Evolutionary conservation across 1,140 invertebrate genomes (phyloP).

Genomic region (Brachystomella parvula): DNA sequence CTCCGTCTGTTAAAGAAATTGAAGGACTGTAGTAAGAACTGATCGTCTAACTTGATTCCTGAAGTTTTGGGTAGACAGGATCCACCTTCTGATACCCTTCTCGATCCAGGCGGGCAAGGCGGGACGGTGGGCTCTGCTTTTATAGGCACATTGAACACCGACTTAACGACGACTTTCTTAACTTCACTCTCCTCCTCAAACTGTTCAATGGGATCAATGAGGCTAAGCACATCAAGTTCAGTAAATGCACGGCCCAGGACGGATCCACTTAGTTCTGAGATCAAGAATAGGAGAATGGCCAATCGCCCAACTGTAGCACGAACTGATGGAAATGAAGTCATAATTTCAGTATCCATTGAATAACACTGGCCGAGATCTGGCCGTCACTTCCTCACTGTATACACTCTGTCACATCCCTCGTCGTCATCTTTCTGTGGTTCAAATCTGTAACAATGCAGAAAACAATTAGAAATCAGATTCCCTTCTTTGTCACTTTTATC

Average conservation of each 20-base stretch:
- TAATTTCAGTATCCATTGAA: not conserved
- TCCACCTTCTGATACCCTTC: not conserved
- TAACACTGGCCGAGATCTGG: too few species aligned
- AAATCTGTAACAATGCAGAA: too few species aligned
- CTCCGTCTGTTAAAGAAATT: not conserved
- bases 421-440: too few species aligned
- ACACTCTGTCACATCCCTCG: too few species aligned
- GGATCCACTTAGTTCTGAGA: not conserved
- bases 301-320: not conserved
- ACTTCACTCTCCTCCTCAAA: conserved; percentile 5
- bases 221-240: not conserved
- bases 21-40: conserved; percentile 5
- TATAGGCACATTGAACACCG: conserved; percentile 3
- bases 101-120: not conserved
- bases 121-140: not conserved
- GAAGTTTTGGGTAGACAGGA: not conserved
- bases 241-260: not conserved
- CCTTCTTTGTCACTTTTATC: too few species aligned
- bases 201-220: conserved; percentile 5
- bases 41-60: not conserved
- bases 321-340: not conserved
- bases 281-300: not conserved
- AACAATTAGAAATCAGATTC: too few species aligned
- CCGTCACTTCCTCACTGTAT: too few species aligned
- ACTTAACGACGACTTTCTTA: conserved; percentile 2